Percentiles rank a stretch among this genome's conserved stretches.
Conservation (phyloP, 2,888 invertebrate species). For the Caenorhabditis sp. region DNA sequence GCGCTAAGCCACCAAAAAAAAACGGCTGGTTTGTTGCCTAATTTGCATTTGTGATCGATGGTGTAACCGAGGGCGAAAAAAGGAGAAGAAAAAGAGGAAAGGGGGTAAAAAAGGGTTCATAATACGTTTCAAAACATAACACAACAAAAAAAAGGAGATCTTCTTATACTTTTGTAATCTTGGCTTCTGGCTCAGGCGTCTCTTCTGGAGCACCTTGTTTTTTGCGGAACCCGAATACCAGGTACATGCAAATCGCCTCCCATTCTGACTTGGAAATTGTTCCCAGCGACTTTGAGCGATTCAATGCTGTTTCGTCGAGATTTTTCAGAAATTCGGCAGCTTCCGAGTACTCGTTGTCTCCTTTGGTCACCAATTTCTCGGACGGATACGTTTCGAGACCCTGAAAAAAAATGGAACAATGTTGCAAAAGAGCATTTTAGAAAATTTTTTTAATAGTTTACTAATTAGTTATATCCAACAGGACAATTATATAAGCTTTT, state of each 20-base stretch:
- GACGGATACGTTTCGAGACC: constrained; percentile 65
- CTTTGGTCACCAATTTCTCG: constrained; percentile 22
- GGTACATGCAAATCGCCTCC: constrained; percentile 70
- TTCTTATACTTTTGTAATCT: neutral
- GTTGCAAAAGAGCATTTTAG: too few species aligned
- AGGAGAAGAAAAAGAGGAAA: neutral
- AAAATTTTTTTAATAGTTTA: too few species aligned
- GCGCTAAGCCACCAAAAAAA: neutral
- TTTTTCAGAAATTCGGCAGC: constrained; percentile 33
- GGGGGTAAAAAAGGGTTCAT: neutral
- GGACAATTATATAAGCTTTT: too few species aligned
- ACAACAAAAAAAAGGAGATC: constrained; percentile 3
- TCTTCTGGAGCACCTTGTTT: neutral
- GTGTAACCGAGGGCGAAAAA: neutral
- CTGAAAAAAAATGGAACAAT: constrained; percentile 33
- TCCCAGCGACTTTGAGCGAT: constrained; percentile 55
- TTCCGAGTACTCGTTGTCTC: constrained; percentile 46
- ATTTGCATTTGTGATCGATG: constrained; percentile 1
- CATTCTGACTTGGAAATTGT: constrained; percentile 69
- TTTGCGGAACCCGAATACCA: constrained; percentile 66
- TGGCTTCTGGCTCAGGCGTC: constrained; percentile 19
- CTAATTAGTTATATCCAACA: too few species aligned
- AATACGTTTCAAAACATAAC: neutral
- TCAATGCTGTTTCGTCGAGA: constrained; percentile 2
- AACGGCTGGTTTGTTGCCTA: constrained; percentile 1